Base-by-base conservation (phyloP, 2,797 vertebrate genomes). In the Rhynchotus rufescens region DNA sequence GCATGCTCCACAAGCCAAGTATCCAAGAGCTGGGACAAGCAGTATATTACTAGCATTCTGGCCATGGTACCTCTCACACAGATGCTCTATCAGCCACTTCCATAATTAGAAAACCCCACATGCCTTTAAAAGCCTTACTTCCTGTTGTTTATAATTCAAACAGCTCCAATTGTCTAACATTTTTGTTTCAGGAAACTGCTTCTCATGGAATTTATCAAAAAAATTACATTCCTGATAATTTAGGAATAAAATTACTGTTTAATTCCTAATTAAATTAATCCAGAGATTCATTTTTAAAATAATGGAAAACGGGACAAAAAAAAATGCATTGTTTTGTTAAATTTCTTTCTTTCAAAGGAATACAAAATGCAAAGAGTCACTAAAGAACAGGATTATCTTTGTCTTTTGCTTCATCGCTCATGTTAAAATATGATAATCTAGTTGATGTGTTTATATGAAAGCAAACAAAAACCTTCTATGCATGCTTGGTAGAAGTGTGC, bases 101-200 rank as follows among this genome's bases (percentile, higher is more conserved):
- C 68, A 61, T 71, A 42, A 80, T 34, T 45, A 61, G 68, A 49
- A 64, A 95, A 62, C 17, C 40, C 67, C 71, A 45, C 36, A 45
- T 61, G 32, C 13, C 79, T 69, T 73, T 73, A 86, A 87, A 80
- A 80, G 59, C 38, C 57, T 60, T 84, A 19, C 32, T 93, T 94
- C 68, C 80, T 25, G 57, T 74, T 84, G 32, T 71, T 93, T 65
- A 60, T n/a, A 51, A 4, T 56, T 26, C 42, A 61, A 74, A 72
- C 45, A 86, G 51, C 49, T 86, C 17, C 19, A 56, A 12, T 65
- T 95, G 34, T 32, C 30, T 30, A 80, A 45, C 7, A 10, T 59
- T 42, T 22, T 81, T 36, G 26, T 56, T 71, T 76, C 4, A 52
- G 38, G 15, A 81, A 5, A 10, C 36, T 77, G 19, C 5, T 15